These are phyloP conservation scores for Antennarius maculatus DNA, from an alignment of 2,797 vertebrate species.

Conservation along the genomic window DNA sequence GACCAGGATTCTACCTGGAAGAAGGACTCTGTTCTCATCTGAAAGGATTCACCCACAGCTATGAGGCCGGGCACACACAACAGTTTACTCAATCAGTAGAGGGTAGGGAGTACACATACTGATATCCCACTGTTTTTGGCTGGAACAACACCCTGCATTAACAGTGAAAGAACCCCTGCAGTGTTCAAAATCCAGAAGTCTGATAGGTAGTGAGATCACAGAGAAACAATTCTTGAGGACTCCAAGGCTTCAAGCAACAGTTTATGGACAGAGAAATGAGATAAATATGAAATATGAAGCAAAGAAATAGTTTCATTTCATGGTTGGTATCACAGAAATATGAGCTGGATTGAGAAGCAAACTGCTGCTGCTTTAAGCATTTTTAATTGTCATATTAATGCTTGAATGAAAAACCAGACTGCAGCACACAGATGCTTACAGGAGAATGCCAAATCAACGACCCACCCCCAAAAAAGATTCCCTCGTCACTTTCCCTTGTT, in stretches of 20 bases:
- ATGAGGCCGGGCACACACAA: constrained; percentile 72
- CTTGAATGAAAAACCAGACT: constrained; percentile 38
- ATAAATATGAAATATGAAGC: constrained; percentile 13
- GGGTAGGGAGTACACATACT: constrained; percentile 68
- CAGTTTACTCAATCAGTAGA: constrained; percentile 74
- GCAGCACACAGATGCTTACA: constrained; percentile 37
- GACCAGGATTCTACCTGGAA: constrained; percentile 68
- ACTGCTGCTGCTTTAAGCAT: constrained; percentile 45
- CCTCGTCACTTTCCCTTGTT: constrained; percentile 70
- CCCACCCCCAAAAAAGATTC: constrained; percentile 40
- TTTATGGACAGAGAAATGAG: constrained; percentile 31
- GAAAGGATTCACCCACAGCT: constrained; percentile 63
- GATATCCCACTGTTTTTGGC: constrained; percentile 82
- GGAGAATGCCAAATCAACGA: constrained; percentile 66
- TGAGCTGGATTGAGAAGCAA: constrained; percentile 7
- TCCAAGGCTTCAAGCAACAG: constrained; percentile 40
- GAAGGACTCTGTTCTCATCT: constrained; percentile 62
- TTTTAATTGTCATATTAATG: constrained; percentile 48
- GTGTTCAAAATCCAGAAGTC: constrained; percentile 76
- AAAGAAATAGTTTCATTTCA: not conserved
- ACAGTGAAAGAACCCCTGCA: constrained; percentile 74
- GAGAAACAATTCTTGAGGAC: constrained; percentile 54
- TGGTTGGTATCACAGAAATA: constrained; percentile 18
- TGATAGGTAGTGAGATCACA: constrained; percentile 74
- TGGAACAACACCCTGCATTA: constrained; percentile 77